These are phyloP conservation scores for Platygyra sinensis DNA, from an alignment of 64 coral and sea anemone genomes.

Conservation along the genomic window DNA sequence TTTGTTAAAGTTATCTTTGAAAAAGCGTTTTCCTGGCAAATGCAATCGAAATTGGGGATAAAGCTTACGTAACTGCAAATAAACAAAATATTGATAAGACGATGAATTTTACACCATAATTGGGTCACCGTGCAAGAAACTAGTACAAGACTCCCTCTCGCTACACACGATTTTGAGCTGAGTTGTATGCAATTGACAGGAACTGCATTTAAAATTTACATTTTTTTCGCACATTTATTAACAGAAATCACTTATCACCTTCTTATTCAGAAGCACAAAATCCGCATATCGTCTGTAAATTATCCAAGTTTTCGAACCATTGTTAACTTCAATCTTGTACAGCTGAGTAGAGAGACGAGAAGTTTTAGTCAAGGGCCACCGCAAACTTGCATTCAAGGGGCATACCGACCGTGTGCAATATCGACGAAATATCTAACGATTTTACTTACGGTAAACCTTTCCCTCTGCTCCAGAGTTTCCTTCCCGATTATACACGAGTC, in stretches of 20 bases:
- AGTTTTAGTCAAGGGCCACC: not conserved
- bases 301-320: conserved; percentile 83
- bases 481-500: conserved; percentile 81
- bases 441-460: conserved; percentile 82
- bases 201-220: not conserved
- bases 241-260: conserved; percentile 57
- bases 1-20: conserved; percentile 96
- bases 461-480: conserved; percentile 83
- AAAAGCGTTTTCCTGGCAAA: conserved; percentile 83
- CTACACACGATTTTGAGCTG: too few species aligned
- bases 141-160: too few species aligned
- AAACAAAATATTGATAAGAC: not conserved
- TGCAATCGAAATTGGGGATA: conserved; percentile 83
- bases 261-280: conserved; percentile 97
- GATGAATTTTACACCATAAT: not conserved
- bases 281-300: conserved; percentile 91
- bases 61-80: conserved; percentile 63
- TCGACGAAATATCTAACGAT: not conserved
- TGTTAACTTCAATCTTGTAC: conserved; percentile 88
- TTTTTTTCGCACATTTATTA: not conserved
- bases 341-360: conserved; percentile 48
- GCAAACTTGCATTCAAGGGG: not conserved
- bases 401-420: not conserved
- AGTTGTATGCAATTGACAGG: too few species aligned
- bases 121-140: too few species aligned